Base-by-base conservation (phyloP, 2,113 vertebrate genomes). In the Coturnix japonica region DNA sequence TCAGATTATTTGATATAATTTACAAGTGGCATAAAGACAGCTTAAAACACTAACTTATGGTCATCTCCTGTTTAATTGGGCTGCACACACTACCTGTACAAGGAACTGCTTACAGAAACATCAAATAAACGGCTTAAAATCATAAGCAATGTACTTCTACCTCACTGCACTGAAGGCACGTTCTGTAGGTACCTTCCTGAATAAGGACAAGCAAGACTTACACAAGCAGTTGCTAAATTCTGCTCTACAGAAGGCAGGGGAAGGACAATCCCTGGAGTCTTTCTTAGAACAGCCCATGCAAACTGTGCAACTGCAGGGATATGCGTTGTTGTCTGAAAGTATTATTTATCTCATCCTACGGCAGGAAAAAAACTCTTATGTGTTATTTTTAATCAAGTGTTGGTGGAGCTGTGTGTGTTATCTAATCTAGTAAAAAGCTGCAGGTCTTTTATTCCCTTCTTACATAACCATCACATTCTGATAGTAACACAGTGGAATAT, bases 341-440 rank as follows among this genome's bases (percentile, higher is more conserved):
- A 66, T 20, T 20, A 13, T 33, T 85, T 59, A 46, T 67, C 60
- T 85, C 72, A 63, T 56, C 56, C 30, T 51, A 59, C 14, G 30
- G 47, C 16, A 8, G 1, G 12, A 13, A 28, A 72, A 77, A 49
- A 37, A 20, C 47, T 65, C 85, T 21, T 9, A 31, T 3, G 16
- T 0, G 3, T 84, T 94, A 82, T 93, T 92, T 94, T 92, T 91
- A 94, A 85, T 18, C 19, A 51, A 81, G 67, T 70, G 78, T 75
- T 89, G 78, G 85, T 84, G 17, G 85, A 82, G 33, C 74, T 41
- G 10, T 22, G 25, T 15, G 4, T 31, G 56, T 92, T 95, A 95
- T 83, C 91, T 95, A 91, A 95, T 74, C 87, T 87, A 79, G 41
- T 37, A 79, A 91, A 70, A 82, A 80, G 59, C 33, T 54, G 54